A percentile compares a stretch with the other conserved stretches of the same genome.
phyloP scores from a whole-genome alignment of 2,797 vertebrate species.

The Ceyx erithaca region DNA sequence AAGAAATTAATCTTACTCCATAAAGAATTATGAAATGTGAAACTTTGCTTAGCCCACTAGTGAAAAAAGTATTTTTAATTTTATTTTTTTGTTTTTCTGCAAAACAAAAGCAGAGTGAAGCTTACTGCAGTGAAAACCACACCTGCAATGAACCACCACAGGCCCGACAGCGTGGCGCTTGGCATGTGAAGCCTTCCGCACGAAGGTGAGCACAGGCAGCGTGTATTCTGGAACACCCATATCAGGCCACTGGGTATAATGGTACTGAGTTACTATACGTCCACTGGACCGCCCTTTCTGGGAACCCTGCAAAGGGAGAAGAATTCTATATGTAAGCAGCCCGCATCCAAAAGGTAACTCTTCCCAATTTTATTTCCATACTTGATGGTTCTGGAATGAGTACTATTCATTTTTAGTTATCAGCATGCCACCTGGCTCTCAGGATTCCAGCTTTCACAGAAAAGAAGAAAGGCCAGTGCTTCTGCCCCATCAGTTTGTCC shows the following conservation, averaged over 20 bases:
- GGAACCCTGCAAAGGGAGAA: conserved; percentile 82
- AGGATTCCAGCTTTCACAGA: not conserved
- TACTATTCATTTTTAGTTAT: not conserved
- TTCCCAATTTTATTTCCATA: not conserved
- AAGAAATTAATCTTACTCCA: conserved; percentile 1
- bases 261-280: conserved; percentile 88
- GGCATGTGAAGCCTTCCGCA: conserved; percentile 88
- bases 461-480: not conserved
- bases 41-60: conserved; percentile 4
- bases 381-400: not conserved
- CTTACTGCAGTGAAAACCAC: conserved; percentile 25
- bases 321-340: not conserved
- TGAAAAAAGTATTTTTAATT: not conserved
- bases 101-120: conserved; percentile 10
- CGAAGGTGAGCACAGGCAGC: conserved; percentile 90
- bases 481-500: not conserved
- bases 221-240: conserved; percentile 94
- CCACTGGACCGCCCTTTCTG: conserved; percentile 86
- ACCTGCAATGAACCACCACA: conserved; percentile 96
- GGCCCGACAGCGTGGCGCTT: conserved; percentile 83
- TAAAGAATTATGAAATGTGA: not conserved
- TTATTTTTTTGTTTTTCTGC: not conserved
- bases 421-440: not conserved
- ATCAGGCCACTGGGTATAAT: conserved; percentile 98
- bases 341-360: not conserved